Percentiles rank a stretch among this genome's conserved stretches.
phyloP scores from a whole-genome alignment of 2,797 vertebrate species.

The Acanthis flammea region DNA sequence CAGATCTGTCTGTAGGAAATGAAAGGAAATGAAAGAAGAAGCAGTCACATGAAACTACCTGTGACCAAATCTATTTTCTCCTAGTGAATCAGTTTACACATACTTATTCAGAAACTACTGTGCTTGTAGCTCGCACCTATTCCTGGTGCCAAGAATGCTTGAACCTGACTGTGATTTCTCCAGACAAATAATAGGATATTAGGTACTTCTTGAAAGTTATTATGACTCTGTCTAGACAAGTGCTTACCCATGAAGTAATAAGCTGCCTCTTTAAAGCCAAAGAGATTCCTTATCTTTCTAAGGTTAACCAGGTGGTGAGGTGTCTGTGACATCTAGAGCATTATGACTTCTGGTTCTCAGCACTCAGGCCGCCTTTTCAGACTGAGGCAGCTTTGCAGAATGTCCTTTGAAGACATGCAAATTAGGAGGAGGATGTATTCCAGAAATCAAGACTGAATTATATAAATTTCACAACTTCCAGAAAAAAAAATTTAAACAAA shows the following conservation, averaged over 20 bases:
- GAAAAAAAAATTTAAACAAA: neutral
- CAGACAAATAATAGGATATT: constrained; percentile 29
- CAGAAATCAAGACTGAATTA: neutral
- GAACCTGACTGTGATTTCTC: neutral
- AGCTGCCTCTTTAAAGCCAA: neutral
- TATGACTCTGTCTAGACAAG: constrained; percentile 33
- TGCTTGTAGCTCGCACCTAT: neutral
- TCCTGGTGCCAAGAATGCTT: neutral
- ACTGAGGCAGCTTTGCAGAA: neutral
- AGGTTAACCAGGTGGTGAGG: constrained; percentile 22
- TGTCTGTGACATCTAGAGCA: neutral
- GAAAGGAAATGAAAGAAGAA: constrained; percentile 23
- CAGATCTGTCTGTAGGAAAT: neutral
- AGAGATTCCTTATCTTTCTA: constrained; percentile 36
- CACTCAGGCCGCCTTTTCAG: neutral
- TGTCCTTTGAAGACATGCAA: neutral
- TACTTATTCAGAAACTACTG: constrained; percentile 1
- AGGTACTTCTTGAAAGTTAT: constrained; percentile 30
- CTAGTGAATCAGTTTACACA: constrained; percentile 26
- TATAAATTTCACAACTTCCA: neutral
- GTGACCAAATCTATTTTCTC: neutral
- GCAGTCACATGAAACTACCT: neutral
- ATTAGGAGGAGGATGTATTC: neutral
- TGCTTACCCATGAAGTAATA: constrained; percentile 9
- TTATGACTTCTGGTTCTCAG: neutral